Percentiles rank a stretch among this genome's conserved stretches.
These are phyloP conservation scores for Eclectus roratus DNA, from an alignment of 2,113 vertebrate genomes.

Conservation along the genomic window DNA sequence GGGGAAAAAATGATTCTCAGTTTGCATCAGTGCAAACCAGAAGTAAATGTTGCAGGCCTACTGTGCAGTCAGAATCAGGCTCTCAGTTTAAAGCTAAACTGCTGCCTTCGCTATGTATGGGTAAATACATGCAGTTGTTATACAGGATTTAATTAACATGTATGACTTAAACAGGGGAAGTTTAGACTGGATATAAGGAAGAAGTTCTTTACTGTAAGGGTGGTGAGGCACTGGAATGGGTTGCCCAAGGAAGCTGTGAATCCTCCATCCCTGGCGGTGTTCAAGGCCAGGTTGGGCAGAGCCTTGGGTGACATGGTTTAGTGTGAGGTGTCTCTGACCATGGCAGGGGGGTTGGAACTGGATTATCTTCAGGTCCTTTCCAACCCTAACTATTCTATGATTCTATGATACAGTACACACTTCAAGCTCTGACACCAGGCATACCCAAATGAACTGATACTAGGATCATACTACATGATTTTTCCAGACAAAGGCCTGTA, in stretches of 20 bases:
- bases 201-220: background rate
- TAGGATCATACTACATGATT: background rate
- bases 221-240: background rate
- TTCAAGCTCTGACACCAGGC: background rate
- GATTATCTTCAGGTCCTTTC: background rate
- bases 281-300: too few relatives aligned
- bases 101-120: rapidly evolving
- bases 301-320: too few relatives aligned
- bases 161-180: background rate
- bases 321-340: background rate
- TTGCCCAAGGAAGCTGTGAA: background rate
- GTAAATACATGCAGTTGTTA: rapidly evolving
- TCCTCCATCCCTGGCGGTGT: too few relatives aligned
- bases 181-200: background rate
- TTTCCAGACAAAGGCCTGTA: background rate
- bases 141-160: background rate
- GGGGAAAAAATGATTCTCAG: background rate
- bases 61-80: background rate
- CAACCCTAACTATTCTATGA: background rate
- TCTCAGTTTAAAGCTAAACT: background rate
- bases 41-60: background rate
- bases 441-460: background rate
- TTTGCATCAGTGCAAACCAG: background rate
- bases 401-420: background rate
- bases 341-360: background rate